Percentiles rank a stretch among this genome's conserved stretches.
Evolutionary conservation across 2,797 vertebrate genomes (phyloP).

Genomic region (Premnoplex brunnescens): DNA sequence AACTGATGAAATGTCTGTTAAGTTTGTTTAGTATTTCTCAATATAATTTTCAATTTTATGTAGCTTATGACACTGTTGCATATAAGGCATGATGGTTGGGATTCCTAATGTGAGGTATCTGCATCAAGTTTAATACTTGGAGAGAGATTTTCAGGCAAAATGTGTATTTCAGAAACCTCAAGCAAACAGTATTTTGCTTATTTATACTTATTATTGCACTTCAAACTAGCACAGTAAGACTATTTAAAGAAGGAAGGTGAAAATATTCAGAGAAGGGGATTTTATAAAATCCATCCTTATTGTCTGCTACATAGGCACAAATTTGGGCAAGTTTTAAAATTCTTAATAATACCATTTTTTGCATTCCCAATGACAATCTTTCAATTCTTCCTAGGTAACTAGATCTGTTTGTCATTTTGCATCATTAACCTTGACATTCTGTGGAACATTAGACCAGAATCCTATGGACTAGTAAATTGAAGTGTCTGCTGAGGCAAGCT

Average conservation of each 20-base stretch:
- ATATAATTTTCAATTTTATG: background rate
- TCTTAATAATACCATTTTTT: background rate
- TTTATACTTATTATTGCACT: background rate
- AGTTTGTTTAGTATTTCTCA: conserved; percentile 1
- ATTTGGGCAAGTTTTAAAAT: background rate
- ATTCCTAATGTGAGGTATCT: background rate
- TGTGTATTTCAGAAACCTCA: background rate
- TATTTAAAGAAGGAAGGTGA: background rate
- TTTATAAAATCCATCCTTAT: background rate
- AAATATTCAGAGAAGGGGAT: background rate
- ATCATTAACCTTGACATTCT: background rate
- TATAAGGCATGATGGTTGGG: background rate
- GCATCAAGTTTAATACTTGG: background rate
- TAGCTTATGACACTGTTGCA: background rate
- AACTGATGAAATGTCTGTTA: background rate
- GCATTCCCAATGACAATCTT: background rate
- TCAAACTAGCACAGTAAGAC: background rate
- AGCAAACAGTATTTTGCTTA: background rate
- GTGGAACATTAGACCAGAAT: background rate
- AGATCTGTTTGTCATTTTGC: background rate
- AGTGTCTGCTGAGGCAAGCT: background rate
- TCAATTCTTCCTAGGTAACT: background rate
- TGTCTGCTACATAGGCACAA: background rate
- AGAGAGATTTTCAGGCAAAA: background rate
- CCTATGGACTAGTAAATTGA: background rate